Evolutionary conservation across 2,113 vertebrate species (phyloP).

Genomic region (Numenius arquata): DNA sequence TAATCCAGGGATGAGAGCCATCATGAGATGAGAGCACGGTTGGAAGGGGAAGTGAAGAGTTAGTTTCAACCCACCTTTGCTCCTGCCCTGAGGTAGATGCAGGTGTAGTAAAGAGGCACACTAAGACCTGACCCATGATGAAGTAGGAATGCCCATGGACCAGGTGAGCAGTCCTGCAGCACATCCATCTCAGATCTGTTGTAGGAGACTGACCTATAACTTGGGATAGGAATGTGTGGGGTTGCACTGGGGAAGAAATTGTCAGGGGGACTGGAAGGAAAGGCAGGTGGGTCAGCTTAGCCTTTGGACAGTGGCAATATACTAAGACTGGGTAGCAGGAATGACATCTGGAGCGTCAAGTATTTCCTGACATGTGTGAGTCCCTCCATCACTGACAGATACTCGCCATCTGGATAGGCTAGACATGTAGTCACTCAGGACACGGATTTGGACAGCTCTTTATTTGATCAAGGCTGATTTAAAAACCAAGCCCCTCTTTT

Average conservation of each 20-base stretch:
- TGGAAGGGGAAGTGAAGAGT: not conserved
- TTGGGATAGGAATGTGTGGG: not conserved
- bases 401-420: not conserved
- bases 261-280: not conserved
- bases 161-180: not conserved
- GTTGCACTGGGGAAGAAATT: not conserved
- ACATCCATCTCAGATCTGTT: not conserved
- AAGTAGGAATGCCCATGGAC: not conserved
- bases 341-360: not conserved
- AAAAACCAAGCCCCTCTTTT: not conserved
- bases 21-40: not conserved
- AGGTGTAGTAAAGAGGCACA: not conserved
- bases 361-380: not conserved
- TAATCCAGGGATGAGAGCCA: not conserved
- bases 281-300: not conserved
- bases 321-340: not conserved
- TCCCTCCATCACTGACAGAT: not conserved
- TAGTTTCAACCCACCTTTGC: not conserved
- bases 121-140: not conserved
- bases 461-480: not conserved
- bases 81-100: not conserved
- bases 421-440: not conserved
- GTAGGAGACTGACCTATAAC: not conserved
- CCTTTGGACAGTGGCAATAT: not conserved
- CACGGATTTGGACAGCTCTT: not conserved